Conservation (phyloP, 2,888 invertebrate species). For the Harpalus rubripes region DNA sequence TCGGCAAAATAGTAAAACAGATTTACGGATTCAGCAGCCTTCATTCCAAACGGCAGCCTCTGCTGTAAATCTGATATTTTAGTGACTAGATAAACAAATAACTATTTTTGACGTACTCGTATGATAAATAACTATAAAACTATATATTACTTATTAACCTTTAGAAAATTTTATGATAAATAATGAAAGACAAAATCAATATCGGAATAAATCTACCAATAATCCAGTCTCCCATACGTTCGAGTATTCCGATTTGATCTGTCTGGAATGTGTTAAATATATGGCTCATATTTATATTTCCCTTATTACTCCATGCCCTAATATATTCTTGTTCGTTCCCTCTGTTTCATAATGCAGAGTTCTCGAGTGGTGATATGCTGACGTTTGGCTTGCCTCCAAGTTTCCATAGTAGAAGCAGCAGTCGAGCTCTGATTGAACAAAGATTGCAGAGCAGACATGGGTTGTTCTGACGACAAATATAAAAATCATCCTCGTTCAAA, state of each 20-base stretch:
- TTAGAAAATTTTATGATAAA: too few species aligned
- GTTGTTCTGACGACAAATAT: slow-evolving; percentile 29
- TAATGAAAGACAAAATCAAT: too few species aligned
- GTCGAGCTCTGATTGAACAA: slow-evolving; percentile 30
- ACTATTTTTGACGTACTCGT: too few species aligned
- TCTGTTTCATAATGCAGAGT: not conserved
- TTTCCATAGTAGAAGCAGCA: not conserved
- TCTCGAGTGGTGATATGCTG: slow-evolving; percentile 17
- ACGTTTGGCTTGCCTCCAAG: slow-evolving; percentile 37
- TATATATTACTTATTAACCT: too few species aligned
- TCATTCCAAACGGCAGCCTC: too few species aligned
- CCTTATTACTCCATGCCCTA: not conserved
- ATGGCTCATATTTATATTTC: not conserved
- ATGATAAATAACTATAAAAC: too few species aligned
- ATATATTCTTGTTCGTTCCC: slow-evolving; percentile 4
- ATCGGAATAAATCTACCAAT: too few species aligned
- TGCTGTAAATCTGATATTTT: too few species aligned
- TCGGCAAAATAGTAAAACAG: too few species aligned
- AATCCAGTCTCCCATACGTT: too few species aligned
- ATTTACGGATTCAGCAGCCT: too few species aligned
- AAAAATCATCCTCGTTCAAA: slow-evolving; percentile 43
- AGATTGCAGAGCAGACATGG: slow-evolving; percentile 20
- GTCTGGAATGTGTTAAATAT: not conserved
- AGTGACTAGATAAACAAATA: too few species aligned
- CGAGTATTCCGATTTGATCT: not conserved